These are phyloP conservation scores for Steinernema khuongi DNA, from an alignment of 1,140 invertebrate species.

Conservation along the genomic window DNA sequence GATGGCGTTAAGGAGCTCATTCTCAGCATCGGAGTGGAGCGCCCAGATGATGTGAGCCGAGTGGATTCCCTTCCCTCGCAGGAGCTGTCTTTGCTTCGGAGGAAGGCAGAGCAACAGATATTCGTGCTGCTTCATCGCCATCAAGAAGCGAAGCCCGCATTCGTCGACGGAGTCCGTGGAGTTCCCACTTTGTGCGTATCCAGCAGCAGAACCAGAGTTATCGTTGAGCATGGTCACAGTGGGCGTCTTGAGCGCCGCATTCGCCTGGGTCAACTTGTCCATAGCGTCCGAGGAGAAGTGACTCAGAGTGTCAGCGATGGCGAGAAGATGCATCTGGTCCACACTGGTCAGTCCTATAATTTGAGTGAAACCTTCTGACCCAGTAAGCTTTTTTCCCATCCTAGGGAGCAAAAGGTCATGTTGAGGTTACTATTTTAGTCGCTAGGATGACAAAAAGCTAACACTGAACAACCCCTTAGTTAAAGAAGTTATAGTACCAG, in stretches of 20 bases:
- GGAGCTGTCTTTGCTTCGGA: constrained; percentile 74
- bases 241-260: constrained; percentile 42
- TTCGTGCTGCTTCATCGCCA: constrained; percentile 95
- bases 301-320: constrained; percentile 89
- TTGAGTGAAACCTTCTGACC: background rate
- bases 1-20: constrained; percentile 82
- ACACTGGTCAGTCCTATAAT: constrained; percentile 74
- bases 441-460: background rate
- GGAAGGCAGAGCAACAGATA: constrained; percentile 87
- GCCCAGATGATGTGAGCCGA: constrained; percentile 95
- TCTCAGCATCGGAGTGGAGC: constrained; percentile 95
- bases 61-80: constrained; percentile 71
- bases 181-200: constrained; percentile 65
- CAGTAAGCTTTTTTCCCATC: background rate
- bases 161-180: constrained; percentile 79
- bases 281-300: constrained; percentile 58
- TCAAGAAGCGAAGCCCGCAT: constrained; percentile 86
- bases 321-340: constrained; percentile 97
- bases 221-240: constrained; percentile 55
- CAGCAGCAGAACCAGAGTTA: constrained; percentile 68
- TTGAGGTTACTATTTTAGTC: background rate
- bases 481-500: constrained; percentile 62
- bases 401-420: background rate
- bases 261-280: constrained; percentile 55
- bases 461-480: background rate